These are phyloP conservation scores for Pelmatolapia mariae DNA, from an alignment of 2,113 vertebrate genomes.

Conservation along the genomic window DNA sequence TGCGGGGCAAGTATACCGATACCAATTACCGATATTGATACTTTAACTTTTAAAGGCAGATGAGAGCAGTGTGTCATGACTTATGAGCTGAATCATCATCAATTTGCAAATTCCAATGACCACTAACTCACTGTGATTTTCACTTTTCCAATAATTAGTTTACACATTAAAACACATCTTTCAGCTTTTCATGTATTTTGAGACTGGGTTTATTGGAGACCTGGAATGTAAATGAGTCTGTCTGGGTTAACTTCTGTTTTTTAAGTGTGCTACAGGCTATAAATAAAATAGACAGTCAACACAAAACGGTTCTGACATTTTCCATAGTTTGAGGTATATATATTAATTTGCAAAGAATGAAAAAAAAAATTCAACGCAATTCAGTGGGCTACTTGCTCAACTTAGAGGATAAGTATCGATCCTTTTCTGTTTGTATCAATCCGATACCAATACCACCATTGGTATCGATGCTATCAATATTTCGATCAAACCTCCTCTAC, in stretches of 20 bases:
- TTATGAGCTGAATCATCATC: not conserved
- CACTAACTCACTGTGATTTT: not conserved
- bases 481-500: not conserved
- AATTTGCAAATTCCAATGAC: not conserved
- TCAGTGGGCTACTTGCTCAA: not conserved
- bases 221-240: not conserved
- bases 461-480: not conserved
- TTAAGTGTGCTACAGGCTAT: not conserved
- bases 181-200: not conserved
- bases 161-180: not conserved
- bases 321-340: not conserved
- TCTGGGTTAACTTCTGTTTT: not conserved
- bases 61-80: not conserved
- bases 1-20: not conserved
- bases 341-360: not conserved
- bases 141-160: not conserved
- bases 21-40: not conserved
- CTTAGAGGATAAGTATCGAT: not conserved
- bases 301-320: not conserved
- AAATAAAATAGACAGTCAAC: not conserved
- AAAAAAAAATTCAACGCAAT: not conserved
- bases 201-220: not conserved
- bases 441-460: rapidly evolving
- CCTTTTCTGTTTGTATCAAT: not conserved
- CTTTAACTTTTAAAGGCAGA: not conserved